Base-by-base conservation (phyloP, 2,113 vertebrate species). In the Carassius gibelio region DNA sequence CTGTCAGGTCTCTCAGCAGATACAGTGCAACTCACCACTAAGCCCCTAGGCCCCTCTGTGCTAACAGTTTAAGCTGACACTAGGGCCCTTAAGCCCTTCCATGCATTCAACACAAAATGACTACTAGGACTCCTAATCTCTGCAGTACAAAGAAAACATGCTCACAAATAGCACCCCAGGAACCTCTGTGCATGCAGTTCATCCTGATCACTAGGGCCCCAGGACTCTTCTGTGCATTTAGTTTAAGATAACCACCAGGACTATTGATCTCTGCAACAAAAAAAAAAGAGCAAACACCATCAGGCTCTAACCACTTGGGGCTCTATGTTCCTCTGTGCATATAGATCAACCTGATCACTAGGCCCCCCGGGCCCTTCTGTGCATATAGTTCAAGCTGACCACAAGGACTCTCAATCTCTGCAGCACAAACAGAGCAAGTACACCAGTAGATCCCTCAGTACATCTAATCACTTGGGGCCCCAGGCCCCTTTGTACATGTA, bases 331-430 rank as follows among this genome's bases (percentile, higher is more conserved):
- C 3, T 50, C 48, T 50, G 1, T 62, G 30, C 30, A 17, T 6
- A 36, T 5, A 36, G 14, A 36, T 69, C 30, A 69, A 69, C 30
- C 66, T 69, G 30, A 69, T 30, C 30, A 34, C 14, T 19, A 17
- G 15, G 30, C 7, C 15, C 30, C 15, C 5, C 36, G 11, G 0
- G 5, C 6, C 91, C 90, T 90, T 42, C 38, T 42, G 5, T 42
- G 38, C 38, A 42, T 42, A 42, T 42, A 42, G 38, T 42, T 42
- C 38, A 42, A 42, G 45, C 45, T 45, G 8, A 45, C 45, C 45
- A 45, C 45, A 10, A 45, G 45, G 45, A 45, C 2, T 45, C 45
- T 9, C 10, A 9, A 9, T 45, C 45, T 45, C 10, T 8, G 45
- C 45, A 45, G 45, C 45, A 45, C 45, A 45, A 45, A 10, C 1